Conservation (phyloP, 1,140 invertebrate genomes). For the Drosophila rufa region DNA sequence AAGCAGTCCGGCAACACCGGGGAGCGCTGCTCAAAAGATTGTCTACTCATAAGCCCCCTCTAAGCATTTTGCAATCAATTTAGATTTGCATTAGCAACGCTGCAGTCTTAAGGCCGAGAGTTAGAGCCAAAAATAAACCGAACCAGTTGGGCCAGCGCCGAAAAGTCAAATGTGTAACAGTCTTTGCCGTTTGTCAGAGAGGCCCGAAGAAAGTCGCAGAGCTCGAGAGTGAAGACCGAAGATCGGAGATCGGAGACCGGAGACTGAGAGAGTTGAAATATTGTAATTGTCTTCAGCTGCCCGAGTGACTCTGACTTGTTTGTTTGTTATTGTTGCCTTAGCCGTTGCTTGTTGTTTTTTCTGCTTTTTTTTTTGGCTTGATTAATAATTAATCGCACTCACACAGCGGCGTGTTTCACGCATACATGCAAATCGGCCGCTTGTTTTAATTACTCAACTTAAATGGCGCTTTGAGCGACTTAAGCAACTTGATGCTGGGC, state of each 20-base stretch:
- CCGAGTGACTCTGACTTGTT: slow-evolving; percentile 69
- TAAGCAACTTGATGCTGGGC: slow-evolving; percentile 74
- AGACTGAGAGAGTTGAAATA: slow-evolving; percentile 72
- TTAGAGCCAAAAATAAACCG: slow-evolving; percentile 47
- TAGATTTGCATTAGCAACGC: slow-evolving; percentile 73
- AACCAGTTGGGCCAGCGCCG: slow-evolving; percentile 47
- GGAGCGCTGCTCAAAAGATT: slow-evolving; percentile 30
- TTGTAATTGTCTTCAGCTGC: slow-evolving; percentile 74
- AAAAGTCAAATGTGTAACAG: slow-evolving; percentile 57
- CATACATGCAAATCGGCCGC: slow-evolving; percentile 69
- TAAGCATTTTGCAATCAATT: slow-evolving; percentile 81
- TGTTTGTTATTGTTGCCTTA: slow-evolving; percentile 67
- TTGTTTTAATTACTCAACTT: slow-evolving; percentile 80
- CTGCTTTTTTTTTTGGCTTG: slow-evolving; percentile 63
- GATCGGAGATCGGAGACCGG: slow-evolving; percentile 15
- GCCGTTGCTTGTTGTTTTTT: slow-evolving; percentile 42
- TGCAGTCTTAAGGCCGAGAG: slow-evolving; percentile 40
- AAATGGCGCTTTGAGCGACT: slow-evolving; percentile 82
- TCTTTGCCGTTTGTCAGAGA: slow-evolving; percentile 18
- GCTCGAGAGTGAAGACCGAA: slow-evolving; percentile 20
- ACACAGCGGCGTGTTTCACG: slow-evolving; percentile 12
- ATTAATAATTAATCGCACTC: slow-evolving; percentile 81
- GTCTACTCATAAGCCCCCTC: slow-evolving; percentile 46
- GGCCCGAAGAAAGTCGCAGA: slow-evolving; percentile 51
- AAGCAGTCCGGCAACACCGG: slow-evolving; percentile 50